These are phyloP conservation scores for Melanchra persicariae DNA, from an alignment of 2,888 invertebrate genomes.

Conservation along the genomic window DNA sequence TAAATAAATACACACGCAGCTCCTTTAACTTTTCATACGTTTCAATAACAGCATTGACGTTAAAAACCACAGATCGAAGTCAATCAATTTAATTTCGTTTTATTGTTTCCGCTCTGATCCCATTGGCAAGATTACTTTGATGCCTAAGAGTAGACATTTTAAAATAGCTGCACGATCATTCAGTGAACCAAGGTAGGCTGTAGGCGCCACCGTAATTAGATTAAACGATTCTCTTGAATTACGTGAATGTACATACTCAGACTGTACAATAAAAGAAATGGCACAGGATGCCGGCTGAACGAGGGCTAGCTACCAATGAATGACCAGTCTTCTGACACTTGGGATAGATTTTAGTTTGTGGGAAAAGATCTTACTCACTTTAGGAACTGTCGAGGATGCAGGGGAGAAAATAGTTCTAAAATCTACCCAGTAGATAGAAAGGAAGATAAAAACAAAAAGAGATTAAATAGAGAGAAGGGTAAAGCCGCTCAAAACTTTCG, in stretches of 20 bases:
- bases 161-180: slow-evolving; percentile 71
- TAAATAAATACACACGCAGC: slow-evolving; percentile 28
- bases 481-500: background rate
- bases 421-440: background rate
- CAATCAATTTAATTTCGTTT: slow-evolving; percentile 51
- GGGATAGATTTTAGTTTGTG: slow-evolving; percentile 28
- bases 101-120: slow-evolving; percentile 66
- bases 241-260: slow-evolving; percentile 64
- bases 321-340: slow-evolving; percentile 48
- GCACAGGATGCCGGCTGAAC: slow-evolving; percentile 62
- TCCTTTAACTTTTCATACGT: slow-evolving; percentile 21
- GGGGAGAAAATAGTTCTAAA: background rate
- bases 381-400: background rate
- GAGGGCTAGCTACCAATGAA: slow-evolving; percentile 53
- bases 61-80: slow-evolving; percentile 47
- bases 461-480: too few relatives aligned
- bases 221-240: slow-evolving; percentile 71
- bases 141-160: slow-evolving; percentile 57
- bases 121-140: slow-evolving; percentile 31
- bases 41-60: slow-evolving; percentile 27
- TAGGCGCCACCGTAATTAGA: slow-evolving; percentile 75
- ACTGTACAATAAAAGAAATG: slow-evolving; percentile 60
- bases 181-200: slow-evolving; percentile 38
- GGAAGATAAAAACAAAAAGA: too few relatives aligned
- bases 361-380: slow-evolving; percentile 12